These are phyloP conservation scores for Papilio elwesi DNA, from an alignment of 2,888 invertebrate species.

Conservation along the genomic window DNA sequence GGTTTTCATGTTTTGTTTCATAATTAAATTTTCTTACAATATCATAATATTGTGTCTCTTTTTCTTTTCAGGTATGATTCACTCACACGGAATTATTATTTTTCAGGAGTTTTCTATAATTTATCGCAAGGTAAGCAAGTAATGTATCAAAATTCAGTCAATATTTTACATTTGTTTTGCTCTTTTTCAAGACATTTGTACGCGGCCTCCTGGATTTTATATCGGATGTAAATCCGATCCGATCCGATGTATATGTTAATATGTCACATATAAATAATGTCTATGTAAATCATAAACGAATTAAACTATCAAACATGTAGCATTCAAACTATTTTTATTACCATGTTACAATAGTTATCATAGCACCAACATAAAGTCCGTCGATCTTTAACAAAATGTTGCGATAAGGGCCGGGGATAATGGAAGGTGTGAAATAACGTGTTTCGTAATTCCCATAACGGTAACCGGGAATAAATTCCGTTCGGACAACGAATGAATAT, in stretches of 20 bases:
- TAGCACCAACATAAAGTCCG: background rate
- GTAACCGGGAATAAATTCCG: slow-evolving; percentile 37
- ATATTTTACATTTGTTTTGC: background rate
- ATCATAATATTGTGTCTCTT: background rate
- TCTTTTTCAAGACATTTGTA: too few species aligned
- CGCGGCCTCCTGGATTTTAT: background rate
- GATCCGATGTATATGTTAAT: too few species aligned
- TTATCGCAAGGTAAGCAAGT: background rate
- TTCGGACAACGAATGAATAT: slow-evolving; percentile 35
- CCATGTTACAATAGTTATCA: background rate
- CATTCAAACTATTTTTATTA: background rate
- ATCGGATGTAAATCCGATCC: background rate
- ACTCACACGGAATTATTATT: background rate
- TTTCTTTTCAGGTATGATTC: slow-evolving; percentile 32
- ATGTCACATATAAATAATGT: background rate
- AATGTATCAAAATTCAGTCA: background rate
- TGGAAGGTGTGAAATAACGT: slow-evolving; percentile 37
- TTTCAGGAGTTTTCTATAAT: background rate
- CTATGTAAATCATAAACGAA: background rate
- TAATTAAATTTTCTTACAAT: too few species aligned
- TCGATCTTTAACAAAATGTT: slow-evolving; percentile 12
- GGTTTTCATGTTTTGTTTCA: background rate
- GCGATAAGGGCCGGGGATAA: slow-evolving; percentile 24
- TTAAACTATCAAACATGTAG: background rate
- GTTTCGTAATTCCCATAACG: slow-evolving; percentile 32